Evolutionary conservation across 2,797 vertebrate species (phyloP), one percentile per base, ranked within the genome.

Genomic region (Lacerta bilineata): DNA sequence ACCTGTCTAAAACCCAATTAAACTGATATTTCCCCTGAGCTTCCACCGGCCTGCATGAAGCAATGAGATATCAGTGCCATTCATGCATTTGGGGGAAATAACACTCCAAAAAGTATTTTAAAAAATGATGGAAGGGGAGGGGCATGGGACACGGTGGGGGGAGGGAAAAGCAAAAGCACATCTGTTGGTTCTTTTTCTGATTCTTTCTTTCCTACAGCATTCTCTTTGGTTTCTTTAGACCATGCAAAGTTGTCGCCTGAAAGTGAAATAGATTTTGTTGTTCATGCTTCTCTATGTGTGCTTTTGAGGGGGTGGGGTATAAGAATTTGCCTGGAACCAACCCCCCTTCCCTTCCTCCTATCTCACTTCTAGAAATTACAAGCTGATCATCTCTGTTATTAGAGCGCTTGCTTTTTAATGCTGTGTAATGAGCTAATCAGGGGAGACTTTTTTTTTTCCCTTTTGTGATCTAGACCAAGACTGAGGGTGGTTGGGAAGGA

Each of bases 1-100:
- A 55, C 75, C 59, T 87, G 88, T 90, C 55, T 84, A 74, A 83
- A 92, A 83, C 27, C 10, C 66, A 80, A 1, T 88, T 91, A 91
- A 85, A 80, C 2, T 79, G 25, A 72, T 68, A 66, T 59, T 80
- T 87, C 8, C 83, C 33, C 80, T 74, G 50, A 86, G 20, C 68
- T 82, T 90, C 29, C 75, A 46, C 36, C 46, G 87, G 50, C 69
- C 85, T 83, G 43, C 87, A 78, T 59, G 64, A 79, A 71, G 50
- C 43, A 83, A 86, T 80, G 41, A 72, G 83, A 46, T 59, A 71
- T 61, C n/a, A 90, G 10, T 61, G 39, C 29, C 83, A 61, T 85
- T 86, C 81, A 50, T 85, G 3, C n/a, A 0, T 33, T 33, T 83
- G 41, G 23, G 69, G n/a, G 29, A 84, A 88, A 41, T 76, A 79